Evolutionary conservation across 1,140 invertebrate genomes (phyloP).

Genomic region (Leptinotarsa undecemlineata): DNA sequence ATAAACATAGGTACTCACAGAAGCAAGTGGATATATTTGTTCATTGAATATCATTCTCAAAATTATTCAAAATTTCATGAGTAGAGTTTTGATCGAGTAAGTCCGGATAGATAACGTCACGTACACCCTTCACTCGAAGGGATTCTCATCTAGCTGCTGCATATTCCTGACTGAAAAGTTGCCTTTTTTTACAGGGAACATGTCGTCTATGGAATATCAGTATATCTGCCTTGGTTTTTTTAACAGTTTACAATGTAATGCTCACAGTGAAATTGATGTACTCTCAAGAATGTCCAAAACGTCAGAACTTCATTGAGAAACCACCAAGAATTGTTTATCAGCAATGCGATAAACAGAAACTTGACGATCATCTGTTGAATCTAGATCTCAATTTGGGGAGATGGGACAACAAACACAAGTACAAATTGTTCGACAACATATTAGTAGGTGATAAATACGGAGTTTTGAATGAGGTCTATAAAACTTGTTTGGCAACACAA

Average conservation of each 20-base stretch:
- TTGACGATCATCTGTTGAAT: conserved; percentile 50
- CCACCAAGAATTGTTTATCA: conserved; percentile 39
- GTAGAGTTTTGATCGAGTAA: background rate
- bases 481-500: conserved; percentile 81
- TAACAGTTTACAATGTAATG: conserved; percentile 70
- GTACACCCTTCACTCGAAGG: background rate
- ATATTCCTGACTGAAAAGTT: background rate
- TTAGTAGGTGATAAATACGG: conserved; percentile 66
- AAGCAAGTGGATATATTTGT: no score
- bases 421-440: conserved; percentile 74
- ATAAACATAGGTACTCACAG: no score
- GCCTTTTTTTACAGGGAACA: conserved; percentile 46
- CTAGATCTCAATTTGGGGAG: conserved; percentile 69
- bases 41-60: background rate
- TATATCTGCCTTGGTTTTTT: conserved; percentile 63
- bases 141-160: no score
- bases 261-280: conserved; percentile 70
- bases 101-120: no score
- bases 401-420: conserved; percentile 71
- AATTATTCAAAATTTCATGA: background rate
- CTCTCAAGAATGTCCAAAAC: conserved; percentile 55
- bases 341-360: conserved; percentile 38
- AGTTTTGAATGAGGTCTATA: conserved; percentile 61
- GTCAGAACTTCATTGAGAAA: conserved; percentile 30
- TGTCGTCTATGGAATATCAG: conserved; percentile 73